Percentiles rank a stretch among this genome's conserved stretches.
Evolutionary conservation across 1,140 invertebrate genomes (phyloP).

Genomic region (Trichonephila inaurata): DNA sequence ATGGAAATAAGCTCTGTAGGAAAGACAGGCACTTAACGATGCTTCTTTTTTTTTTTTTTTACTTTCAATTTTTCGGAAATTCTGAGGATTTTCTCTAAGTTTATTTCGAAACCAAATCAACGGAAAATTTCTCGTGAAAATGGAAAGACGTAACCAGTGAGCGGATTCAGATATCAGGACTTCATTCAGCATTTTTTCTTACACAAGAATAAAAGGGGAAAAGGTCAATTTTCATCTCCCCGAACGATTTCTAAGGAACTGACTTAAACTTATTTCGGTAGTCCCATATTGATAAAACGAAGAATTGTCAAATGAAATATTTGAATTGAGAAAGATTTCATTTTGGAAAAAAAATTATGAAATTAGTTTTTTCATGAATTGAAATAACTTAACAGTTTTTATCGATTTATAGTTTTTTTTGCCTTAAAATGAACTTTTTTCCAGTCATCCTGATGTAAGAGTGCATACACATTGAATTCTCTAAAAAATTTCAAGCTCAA

Average conservation of each 20-base stretch:
- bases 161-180: background rate
- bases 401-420: no score
- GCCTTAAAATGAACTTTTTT: no score
- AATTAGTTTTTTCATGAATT: no score
- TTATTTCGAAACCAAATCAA: conserved; percentile 13
- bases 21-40: background rate
- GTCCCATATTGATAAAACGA: background rate
- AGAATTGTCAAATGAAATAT: background rate
- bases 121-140: conserved; percentile 12
- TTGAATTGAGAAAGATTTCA: no score
- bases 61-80: background rate
- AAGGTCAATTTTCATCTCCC: background rate
- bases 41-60: background rate
- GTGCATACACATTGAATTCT: no score
- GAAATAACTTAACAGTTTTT: no score
- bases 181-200: background rate
- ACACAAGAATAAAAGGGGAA: background rate
- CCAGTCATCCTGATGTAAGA: no score
- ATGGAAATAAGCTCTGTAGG: background rate
- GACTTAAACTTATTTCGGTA: background rate
- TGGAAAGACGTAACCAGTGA: background rate
- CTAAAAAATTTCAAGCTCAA: no score
- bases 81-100: background rate
- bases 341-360: no score
- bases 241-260: no score